A percentile compares a stretch with the other conserved stretches of the same genome.
Conservation (phyloP, 2,113 vertebrate species). For the Phylloscopus trochilus region DNA sequence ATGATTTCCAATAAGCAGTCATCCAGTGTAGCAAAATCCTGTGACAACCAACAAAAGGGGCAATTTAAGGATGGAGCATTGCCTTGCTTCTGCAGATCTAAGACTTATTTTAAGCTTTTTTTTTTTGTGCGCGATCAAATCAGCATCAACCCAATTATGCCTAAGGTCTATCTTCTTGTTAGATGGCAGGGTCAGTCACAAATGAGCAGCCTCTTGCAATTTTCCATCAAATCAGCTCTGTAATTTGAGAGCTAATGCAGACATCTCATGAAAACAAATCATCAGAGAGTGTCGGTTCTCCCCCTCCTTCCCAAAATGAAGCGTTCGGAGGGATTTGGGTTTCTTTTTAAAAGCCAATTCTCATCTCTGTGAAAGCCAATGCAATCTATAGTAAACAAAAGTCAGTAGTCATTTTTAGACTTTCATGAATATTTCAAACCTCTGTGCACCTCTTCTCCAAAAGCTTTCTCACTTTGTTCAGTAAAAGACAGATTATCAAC, state of each 20-base stretch:
- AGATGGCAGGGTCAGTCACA: slow-evolving; percentile 66
- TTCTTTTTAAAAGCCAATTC: slow-evolving; percentile 48
- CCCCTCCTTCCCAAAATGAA: slow-evolving; percentile 25
- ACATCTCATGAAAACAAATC: slow-evolving; percentile 58
- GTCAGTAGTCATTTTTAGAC: slow-evolving; percentile 17
- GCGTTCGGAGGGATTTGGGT: background rate
- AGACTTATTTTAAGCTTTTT: slow-evolving; percentile 51
- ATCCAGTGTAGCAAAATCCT: background rate
- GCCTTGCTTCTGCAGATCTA: slow-evolving; percentile 31
- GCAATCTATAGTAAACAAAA: slow-evolving; percentile 33
- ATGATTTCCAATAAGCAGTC: slow-evolving; percentile 6
- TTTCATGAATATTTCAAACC: slow-evolving; percentile 33
- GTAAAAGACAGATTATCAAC: background rate
- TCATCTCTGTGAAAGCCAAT: slow-evolving; percentile 17
- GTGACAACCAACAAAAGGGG: slow-evolving; percentile 19
- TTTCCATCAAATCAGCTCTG: slow-evolving; percentile 62
- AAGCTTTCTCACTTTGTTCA: background rate
- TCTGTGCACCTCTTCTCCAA: background rate
- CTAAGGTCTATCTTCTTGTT: slow-evolving; percentile 60
- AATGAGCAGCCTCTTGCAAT: slow-evolving; percentile 67
- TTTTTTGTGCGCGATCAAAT: slow-evolving; percentile 46
- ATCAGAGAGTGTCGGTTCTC: slow-evolving; percentile 4
- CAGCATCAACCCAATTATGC: slow-evolving; percentile 68
- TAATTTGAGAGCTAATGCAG: slow-evolving; percentile 67
- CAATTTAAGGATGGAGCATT: slow-evolving; percentile 21